phyloP scores from a whole-genome alignment of 2,797 vertebrate species.

The Crypturellus tataupa region DNA sequence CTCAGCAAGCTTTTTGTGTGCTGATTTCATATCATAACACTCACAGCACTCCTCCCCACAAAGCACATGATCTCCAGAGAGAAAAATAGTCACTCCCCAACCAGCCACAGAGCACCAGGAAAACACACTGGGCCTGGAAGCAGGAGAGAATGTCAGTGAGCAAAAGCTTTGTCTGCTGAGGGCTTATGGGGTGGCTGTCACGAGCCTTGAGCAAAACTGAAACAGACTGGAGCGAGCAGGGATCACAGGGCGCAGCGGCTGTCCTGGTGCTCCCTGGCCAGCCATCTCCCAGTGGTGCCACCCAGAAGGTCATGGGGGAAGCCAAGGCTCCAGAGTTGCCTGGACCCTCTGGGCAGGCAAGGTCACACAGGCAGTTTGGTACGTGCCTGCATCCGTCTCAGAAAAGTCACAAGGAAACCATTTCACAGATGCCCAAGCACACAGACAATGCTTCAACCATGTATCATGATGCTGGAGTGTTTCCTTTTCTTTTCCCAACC shows the following conservation, averaged over 20 bases:
- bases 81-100: background rate
- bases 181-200: background rate
- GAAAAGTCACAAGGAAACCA: background rate
- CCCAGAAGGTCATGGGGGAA: background rate
- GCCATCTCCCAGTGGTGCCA: background rate
- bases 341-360: fast-evolving
- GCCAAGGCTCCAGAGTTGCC: fast-evolving
- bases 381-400: fast-evolving
- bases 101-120: background rate
- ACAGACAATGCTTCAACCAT: background rate
- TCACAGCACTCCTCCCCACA: background rate
- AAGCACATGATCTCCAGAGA: background rate
- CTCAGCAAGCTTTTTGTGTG: background rate
- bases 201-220: background rate
- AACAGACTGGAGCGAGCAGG: background rate
- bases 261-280: fast-evolving
- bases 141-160: background rate
- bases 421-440: fast-evolving
- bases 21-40: conserved; percentile 35
- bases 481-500: background rate
- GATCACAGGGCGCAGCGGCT: background rate
- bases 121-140: background rate
- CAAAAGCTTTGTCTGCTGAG: background rate
- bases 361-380: fast-evolving
- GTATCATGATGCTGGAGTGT: fast-evolving